A percentile compares a stretch with the other conserved stretches of the same genome.
These are phyloP conservation scores for Jacana jacana DNA, from an alignment of 2,113 vertebrate species.

Conservation along the genomic window DNA sequence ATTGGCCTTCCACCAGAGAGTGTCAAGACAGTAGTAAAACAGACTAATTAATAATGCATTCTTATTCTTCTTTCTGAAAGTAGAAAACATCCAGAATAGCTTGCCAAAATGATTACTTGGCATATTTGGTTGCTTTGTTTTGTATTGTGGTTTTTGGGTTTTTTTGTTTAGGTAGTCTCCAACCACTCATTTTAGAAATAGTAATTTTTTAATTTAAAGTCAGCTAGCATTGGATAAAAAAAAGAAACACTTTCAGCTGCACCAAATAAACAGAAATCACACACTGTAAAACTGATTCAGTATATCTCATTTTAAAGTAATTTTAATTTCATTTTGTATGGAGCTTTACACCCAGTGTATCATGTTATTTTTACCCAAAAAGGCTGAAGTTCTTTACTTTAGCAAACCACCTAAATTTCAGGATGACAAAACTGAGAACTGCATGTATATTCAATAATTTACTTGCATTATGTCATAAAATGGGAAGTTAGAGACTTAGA, in stretches of 20 bases:
- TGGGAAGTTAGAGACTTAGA: background rate
- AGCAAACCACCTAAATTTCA: background rate
- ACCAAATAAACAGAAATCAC: background rate
- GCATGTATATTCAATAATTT: background rate
- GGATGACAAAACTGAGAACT: background rate
- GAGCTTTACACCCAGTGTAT: background rate
- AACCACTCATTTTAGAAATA: background rate
- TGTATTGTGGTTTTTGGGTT: background rate
- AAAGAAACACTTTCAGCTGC: background rate
- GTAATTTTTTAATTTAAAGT: background rate
- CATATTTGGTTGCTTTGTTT: background rate
- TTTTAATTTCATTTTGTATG: background rate
- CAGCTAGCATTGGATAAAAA: background rate
- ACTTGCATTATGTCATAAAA: conserved; percentile 13
- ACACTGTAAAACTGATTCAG: background rate
- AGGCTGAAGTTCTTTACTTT: background rate
- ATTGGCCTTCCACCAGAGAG: background rate
- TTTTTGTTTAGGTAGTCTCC: background rate
- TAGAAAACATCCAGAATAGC: background rate
- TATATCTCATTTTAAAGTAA: background rate
- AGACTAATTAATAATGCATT: background rate
- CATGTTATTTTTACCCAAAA: background rate
- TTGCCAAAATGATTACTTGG: background rate
- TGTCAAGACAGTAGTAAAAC: background rate
- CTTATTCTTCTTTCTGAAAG: background rate